Percentiles rank a stretch among this genome's conserved stretches.
phyloP scores from a whole-genome alignment of 2,113 vertebrate genomes.

The Alectura lathami region DNA sequence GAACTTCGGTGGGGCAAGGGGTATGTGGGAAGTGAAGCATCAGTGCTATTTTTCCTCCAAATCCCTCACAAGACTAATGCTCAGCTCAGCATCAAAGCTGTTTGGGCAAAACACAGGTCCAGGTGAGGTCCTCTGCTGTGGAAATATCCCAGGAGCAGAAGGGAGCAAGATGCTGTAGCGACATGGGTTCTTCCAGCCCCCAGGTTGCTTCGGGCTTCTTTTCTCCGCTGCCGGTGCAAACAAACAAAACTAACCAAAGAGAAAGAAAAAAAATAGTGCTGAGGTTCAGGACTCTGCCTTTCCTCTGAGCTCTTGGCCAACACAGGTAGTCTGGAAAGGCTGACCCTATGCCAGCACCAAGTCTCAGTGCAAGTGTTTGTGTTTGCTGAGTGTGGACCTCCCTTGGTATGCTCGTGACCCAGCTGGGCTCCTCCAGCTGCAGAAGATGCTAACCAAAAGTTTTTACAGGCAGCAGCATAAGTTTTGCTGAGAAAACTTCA shows the following conservation, averaged over 20 bases:
- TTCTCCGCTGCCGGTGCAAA: background rate
- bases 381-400: background rate
- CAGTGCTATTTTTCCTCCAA: background rate
- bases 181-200: background rate
- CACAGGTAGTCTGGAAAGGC: background rate
- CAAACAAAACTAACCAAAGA: background rate
- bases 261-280: background rate
- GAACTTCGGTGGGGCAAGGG: background rate
- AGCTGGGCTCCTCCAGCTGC: background rate
- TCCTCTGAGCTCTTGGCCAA: background rate
- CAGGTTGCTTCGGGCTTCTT: background rate
- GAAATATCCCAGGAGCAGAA: background rate
- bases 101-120: background rate
- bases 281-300: background rate
- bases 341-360: background rate
- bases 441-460: background rate
- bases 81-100: background rate
- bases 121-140: background rate
- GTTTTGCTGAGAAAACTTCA: background rate
- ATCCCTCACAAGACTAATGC: fast-evolving
- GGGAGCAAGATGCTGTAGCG: background rate
- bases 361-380: background rate
- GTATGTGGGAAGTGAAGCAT: background rate
- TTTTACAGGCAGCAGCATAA: background rate
- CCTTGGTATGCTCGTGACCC: background rate